A percentile compares a stretch with the other conserved stretches of the same genome.
Evolutionary conservation across 2,797 vertebrate genomes (phyloP).

Genomic region (Anniella stebbinsi): DNA sequence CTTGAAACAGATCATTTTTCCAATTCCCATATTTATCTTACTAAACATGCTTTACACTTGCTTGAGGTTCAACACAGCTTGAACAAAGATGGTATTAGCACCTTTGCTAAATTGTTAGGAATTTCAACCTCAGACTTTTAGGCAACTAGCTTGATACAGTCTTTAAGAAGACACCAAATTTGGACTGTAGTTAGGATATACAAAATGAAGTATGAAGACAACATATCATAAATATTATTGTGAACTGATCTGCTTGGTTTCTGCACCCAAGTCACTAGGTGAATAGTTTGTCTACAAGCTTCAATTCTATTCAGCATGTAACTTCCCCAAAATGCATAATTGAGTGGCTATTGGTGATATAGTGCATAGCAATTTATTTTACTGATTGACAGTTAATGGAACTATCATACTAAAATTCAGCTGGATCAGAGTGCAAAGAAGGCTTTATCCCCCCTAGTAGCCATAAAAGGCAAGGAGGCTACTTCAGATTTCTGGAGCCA

Average conservation of each 20-base stretch:
- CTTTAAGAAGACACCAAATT: neutral
- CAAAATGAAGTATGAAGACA: too few species aligned
- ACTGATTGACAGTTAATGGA: too few species aligned
- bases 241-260: neutral
- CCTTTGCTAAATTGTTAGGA: neutral
- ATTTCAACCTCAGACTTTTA: neutral
- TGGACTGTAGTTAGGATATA: neutral
- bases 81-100: neutral
- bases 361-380: too few species aligned
- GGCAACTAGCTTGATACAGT: neutral
- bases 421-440: too few species aligned
- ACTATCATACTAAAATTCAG: too few species aligned
- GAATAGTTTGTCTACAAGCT: neutral
- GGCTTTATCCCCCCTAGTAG: too few species aligned
- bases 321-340: too few species aligned
- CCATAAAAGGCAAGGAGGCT: too few species aligned
- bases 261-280: neutral
- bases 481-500: too few species aligned
- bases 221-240: neutral
- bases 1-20: neutral
- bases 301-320: neutral
- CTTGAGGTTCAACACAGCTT: neutral
- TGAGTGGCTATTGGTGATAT: too few species aligned
- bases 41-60: neutral
- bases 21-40: neutral